Conservation (phyloP, 2,888 invertebrate genomes). For the Hedya salicella region DNA sequence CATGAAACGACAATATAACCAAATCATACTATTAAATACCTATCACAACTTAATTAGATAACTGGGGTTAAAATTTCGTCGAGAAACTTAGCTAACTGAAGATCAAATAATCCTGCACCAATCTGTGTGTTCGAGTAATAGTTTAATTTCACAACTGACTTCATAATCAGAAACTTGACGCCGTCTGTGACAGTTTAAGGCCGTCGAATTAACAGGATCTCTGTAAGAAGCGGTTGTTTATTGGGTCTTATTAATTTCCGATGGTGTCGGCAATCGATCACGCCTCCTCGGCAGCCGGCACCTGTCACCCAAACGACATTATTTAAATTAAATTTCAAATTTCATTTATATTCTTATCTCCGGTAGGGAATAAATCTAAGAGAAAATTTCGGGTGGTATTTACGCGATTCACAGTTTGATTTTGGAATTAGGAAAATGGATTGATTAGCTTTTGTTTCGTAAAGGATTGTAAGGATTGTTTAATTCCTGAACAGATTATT, state of each 20-base stretch:
- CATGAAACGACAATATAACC: too few relatives aligned
- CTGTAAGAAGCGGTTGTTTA: constrained; percentile 38
- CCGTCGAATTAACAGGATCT: constrained; percentile 33
- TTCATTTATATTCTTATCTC: constrained; percentile 44
- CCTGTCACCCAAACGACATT: constrained; percentile 52
- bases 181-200: constrained; percentile 28
- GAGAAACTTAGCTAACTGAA: background rate
- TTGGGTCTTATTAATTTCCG: constrained; percentile 46
- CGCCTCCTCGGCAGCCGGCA: constrained; percentile 44
- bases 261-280: constrained; percentile 46
- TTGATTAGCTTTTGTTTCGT: constrained; percentile 8
- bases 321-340: constrained; percentile 60
- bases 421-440: constrained; percentile 10
- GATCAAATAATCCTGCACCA: constrained; percentile 9
- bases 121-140: constrained; percentile 24
- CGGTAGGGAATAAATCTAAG: constrained; percentile 23
- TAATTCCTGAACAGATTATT: too few relatives aligned
- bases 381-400: constrained; percentile 18
- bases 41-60: background rate
- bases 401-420: constrained; percentile 18
- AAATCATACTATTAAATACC: too few relatives aligned
- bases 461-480: too few relatives aligned
- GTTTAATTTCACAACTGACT: constrained; percentile 33
- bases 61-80: background rate
- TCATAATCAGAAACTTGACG: constrained; percentile 25